phyloP scores from a whole-genome alignment of 2,113 vertebrate genomes.

The Oreocharis arfaki region DNA sequence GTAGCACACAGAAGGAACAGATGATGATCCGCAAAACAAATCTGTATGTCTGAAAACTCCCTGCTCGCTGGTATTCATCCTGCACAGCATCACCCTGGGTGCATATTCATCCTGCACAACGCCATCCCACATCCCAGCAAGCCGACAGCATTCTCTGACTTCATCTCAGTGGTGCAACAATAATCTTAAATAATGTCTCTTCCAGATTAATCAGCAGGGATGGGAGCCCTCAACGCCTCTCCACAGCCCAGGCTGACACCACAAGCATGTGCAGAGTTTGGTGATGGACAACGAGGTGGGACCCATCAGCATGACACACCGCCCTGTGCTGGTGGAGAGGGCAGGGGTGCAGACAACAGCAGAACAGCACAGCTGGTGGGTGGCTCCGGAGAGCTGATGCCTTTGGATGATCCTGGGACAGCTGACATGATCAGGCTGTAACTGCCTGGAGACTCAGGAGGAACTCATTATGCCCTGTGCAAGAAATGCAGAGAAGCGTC shows the following conservation, averaged over 20 bases:
- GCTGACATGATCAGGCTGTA: rapidly evolving
- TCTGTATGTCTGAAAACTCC: conserved; percentile 15
- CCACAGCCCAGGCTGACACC: neutral
- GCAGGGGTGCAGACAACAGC: neutral
- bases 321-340: neutral
- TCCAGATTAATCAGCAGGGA: neutral
- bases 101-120: neutral
- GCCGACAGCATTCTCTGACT: neutral
- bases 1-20: conserved; percentile 33
- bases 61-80: neutral
- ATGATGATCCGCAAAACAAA: conserved; percentile 18
- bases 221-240: neutral
- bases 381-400: neutral
- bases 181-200: neutral
- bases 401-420: neutral
- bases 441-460: neutral
- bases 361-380: neutral
- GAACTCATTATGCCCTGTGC: neutral
- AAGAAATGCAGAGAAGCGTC: neutral
- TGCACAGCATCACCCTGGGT: neutral
- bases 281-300: neutral
- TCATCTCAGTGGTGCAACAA: neutral
- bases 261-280: rapidly evolving
- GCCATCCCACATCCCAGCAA: neutral
- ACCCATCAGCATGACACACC: rapidly evolving